Conservation (phyloP, 2,797 vertebrate genomes). For the Crossoptilon crossoptilon region DNA sequence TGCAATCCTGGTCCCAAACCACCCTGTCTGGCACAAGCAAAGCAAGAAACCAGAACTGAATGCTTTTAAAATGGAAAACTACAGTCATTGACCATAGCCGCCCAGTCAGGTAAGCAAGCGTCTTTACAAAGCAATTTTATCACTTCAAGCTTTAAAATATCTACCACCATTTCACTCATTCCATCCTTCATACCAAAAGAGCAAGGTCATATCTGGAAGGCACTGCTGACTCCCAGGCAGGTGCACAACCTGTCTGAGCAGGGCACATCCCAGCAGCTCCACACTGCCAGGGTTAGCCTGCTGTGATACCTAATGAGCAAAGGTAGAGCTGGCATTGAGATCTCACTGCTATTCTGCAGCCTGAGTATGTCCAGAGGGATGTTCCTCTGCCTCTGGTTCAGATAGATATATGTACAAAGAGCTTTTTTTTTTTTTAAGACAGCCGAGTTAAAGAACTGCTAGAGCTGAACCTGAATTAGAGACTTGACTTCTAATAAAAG, state of each 20-base stretch:
- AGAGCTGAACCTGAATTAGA: background rate
- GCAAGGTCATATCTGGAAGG: conserved; percentile 16
- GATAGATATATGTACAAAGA: background rate
- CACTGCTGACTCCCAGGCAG: background rate
- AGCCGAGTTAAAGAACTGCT: background rate
- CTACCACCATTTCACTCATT: background rate
- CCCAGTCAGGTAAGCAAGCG: background rate
- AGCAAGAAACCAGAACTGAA: background rate
- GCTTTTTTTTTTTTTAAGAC: background rate
- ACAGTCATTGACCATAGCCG: background rate
- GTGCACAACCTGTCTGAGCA: conserved; percentile 7
- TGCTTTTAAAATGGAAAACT: background rate
- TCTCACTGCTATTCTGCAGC: background rate
- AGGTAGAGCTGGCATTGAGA: background rate
- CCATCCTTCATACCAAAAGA: background rate
- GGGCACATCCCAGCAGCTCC: background rate
- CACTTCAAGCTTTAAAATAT: background rate
- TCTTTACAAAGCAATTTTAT: background rate
- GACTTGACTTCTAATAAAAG: background rate
- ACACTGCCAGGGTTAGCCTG: background rate
- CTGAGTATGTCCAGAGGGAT: background rate
- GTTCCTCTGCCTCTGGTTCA: background rate
- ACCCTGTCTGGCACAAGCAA: background rate
- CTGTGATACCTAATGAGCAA: background rate
- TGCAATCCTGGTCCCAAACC: background rate